Percentiles rank a stretch among this genome's conserved stretches.
These are phyloP conservation scores for Chiloscyllium plagiosum DNA, from an alignment of 2,113 vertebrate genomes.

Conservation along the genomic window DNA sequence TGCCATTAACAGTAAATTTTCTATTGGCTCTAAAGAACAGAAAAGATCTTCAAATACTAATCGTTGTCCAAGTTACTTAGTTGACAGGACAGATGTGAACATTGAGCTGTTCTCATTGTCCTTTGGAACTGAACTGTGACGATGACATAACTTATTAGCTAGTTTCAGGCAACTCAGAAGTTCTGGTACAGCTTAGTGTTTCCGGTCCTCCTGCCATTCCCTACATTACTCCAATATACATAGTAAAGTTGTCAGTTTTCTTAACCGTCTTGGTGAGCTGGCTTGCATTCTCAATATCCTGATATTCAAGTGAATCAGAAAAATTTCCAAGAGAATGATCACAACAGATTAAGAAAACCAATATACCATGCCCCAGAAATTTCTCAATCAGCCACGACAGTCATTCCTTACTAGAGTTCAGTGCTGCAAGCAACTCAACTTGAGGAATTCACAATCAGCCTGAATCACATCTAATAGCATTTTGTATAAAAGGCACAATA, in stretches of 20 bases:
- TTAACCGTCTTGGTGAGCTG: no score
- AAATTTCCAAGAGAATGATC: neutral
- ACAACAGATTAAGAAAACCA: neutral
- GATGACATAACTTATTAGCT: no score
- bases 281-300: neutral
- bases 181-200: neutral
- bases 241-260: neutral
- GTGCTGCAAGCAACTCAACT: neutral
- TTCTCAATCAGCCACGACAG: neutral
- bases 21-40: neutral
- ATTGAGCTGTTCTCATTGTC: neutral
- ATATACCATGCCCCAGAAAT: neutral
- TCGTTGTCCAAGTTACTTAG: neutral
- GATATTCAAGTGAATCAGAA: neutral
- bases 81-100: neutral
- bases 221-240: neutral
- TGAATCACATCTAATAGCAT: neutral
- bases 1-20: neutral
- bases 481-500: no score
- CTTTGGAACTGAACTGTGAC: no score
- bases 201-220: neutral
- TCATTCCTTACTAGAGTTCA: no score
- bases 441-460: neutral
- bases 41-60: neutral
- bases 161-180: neutral